Conservation (phyloP, 2,113 vertebrate species). For the Alaudala cheleensis region DNA sequence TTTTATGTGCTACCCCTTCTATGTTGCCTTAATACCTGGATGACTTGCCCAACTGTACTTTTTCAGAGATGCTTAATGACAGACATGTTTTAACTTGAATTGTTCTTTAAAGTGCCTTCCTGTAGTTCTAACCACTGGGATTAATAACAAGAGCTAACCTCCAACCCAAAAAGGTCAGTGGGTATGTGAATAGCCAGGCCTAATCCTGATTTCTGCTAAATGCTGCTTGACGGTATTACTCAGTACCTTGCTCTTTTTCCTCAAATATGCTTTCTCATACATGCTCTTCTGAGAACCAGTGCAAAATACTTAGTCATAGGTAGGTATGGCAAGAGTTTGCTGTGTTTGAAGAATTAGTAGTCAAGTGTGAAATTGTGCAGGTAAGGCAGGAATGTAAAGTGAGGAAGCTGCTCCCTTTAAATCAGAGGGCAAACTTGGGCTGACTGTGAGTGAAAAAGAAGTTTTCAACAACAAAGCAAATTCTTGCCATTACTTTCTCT, state of each 20-base stretch:
- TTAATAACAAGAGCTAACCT: background rate
- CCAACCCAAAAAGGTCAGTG: background rate
- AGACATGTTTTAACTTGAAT: background rate
- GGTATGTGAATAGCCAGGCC: background rate
- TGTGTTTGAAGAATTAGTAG: background rate
- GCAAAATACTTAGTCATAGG: background rate
- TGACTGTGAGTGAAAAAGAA: background rate
- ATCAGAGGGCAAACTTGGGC: background rate
- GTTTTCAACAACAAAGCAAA: background rate
- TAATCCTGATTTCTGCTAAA: background rate
- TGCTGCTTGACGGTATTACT: background rate
- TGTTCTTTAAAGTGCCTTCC: background rate
- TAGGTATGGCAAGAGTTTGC: background rate
- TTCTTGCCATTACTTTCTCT: background rate
- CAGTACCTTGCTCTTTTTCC: background rate
- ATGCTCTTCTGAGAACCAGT: background rate
- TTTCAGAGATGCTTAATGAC: background rate
- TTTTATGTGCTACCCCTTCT: background rate
- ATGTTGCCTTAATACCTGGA: background rate
- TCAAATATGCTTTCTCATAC: background rate
- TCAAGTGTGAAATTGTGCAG: background rate
- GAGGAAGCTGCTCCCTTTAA: background rate
- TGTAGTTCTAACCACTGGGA: background rate
- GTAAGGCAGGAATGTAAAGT: background rate
- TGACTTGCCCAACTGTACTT: background rate